Conservation (phyloP, 2,797 vertebrate species). For the Rhinella marina region DNA sequence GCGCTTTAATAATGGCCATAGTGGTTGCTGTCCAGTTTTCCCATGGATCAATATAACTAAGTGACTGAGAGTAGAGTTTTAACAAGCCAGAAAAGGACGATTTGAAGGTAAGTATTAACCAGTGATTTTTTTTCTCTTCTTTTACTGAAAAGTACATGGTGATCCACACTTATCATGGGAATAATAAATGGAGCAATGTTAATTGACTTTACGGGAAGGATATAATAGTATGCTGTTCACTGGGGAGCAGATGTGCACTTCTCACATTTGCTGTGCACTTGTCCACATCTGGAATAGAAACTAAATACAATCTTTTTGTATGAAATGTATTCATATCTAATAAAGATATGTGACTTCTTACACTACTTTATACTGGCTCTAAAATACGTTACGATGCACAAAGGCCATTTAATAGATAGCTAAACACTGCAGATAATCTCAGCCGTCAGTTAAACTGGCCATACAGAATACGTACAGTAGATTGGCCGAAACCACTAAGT, state of each 20-base stretch:
- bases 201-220: background rate
- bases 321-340: background rate
- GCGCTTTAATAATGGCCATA: background rate
- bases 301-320: background rate
- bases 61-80: no score
- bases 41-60: background rate
- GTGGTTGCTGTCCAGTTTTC: background rate
- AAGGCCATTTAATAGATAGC: no score
- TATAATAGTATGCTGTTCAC: background rate
- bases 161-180: background rate
- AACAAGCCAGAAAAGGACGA: no score
- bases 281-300: background rate
- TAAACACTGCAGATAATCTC: background rate
- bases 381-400: background rate
- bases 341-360: background rate
- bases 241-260: no score
- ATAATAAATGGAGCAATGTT: background rate
- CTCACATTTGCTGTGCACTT: slow-evolving; percentile 1
- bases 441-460: background rate
- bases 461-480: no score
- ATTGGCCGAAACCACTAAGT: no score
- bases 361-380: background rate
- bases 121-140: background rate
- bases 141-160: background rate
- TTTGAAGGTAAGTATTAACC: background rate